Evolutionary conservation across 2,888 invertebrate genomes (phyloP).

Genomic region (Acronicta psi): DNA sequence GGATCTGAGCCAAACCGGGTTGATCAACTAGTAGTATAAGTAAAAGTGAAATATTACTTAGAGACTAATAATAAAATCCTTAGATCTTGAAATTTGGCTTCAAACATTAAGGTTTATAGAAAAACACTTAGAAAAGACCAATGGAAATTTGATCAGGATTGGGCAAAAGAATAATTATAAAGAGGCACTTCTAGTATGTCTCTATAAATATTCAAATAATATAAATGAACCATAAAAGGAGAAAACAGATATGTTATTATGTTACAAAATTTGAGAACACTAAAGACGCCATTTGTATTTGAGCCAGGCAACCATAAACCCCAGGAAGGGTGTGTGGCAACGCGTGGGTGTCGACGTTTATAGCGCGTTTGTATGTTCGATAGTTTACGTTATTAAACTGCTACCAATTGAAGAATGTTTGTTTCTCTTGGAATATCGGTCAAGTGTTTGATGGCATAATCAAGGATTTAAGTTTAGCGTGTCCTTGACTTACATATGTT

Average conservation of each 20-base stretch:
- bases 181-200: too few relatives aligned
- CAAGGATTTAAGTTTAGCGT: slow-evolving; percentile 21
- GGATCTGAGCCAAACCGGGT: too few relatives aligned
- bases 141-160: too few relatives aligned
- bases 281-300: neutral
- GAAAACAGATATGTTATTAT: too few relatives aligned
- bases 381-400: slow-evolving; percentile 56
- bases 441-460: slow-evolving; percentile 27
- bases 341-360: slow-evolving; percentile 62
- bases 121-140: too few relatives aligned
- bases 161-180: too few relatives aligned
- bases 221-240: neutral
- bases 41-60: too few relatives aligned
- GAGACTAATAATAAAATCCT: too few relatives aligned
- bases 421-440: slow-evolving; percentile 43
- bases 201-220: too few relatives aligned
- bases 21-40: too few relatives aligned
- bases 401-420: slow-evolving; percentile 52
- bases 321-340: slow-evolving; percentile 58
- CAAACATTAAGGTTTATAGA: too few relatives aligned
- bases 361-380: slow-evolving; percentile 50
- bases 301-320: slow-evolving; percentile 47
- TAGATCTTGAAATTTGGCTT: too few relatives aligned
- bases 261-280: neutral
- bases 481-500: slow-evolving; percentile 24